phyloP scores from a whole-genome alignment of 1,140 invertebrate genomes.

The Colletes latitarsis region DNA sequence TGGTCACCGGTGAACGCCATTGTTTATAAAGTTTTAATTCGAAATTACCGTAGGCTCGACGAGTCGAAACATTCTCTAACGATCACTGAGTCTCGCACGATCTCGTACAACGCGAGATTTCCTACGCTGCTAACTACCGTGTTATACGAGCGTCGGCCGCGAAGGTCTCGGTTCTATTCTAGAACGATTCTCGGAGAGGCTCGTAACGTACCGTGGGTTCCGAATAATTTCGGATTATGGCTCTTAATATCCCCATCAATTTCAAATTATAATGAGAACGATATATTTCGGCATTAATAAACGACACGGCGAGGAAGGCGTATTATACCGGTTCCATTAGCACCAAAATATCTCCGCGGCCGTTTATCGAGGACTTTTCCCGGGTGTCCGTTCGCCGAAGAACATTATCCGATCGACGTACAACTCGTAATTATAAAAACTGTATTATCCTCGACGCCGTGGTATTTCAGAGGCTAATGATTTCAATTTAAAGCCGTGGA shows the following conservation, averaged over 20 bases:
- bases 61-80: too few relatives aligned
- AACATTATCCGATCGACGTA: conserved; percentile 7
- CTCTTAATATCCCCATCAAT: conserved; percentile 10
- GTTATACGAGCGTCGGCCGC: too few relatives aligned
- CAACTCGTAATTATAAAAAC: conserved; percentile 35
- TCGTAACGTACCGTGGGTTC: too few relatives aligned
- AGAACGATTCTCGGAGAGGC: too few relatives aligned
- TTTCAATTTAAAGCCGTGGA: conserved; percentile 51
- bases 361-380: conserved; percentile 16
- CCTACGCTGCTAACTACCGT: too few relatives aligned
- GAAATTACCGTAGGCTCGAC: too few relatives aligned
- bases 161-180: too few relatives aligned
- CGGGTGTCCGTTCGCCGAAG: background rate
- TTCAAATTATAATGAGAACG: conserved; percentile 33
- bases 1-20: too few relatives aligned
- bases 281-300: conserved; percentile 44
- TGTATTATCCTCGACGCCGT: conserved; percentile 35
- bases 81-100: too few relatives aligned
- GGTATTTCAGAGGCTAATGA: conserved; percentile 50
- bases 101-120: too few relatives aligned
- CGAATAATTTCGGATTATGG: too few relatives aligned
- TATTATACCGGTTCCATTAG: conserved; percentile 35
- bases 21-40: too few relatives aligned
- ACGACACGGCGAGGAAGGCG: conserved; percentile 8
- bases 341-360: conserved; percentile 2